phyloP scores from a whole-genome alignment of 2,113 vertebrate species.

The Hipposideros armiger region DNA sequence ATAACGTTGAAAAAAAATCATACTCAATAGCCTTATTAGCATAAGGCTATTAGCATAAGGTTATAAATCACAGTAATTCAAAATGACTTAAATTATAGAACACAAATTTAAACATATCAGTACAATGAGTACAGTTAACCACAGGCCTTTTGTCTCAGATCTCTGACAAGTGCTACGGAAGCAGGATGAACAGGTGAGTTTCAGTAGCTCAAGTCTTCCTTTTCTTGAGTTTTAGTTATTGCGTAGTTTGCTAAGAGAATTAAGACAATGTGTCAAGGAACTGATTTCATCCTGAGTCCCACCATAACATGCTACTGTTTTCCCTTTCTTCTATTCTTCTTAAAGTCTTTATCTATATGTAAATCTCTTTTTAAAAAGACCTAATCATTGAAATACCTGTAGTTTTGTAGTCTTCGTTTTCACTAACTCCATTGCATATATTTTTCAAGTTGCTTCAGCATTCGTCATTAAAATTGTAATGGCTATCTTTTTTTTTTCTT shows the following conservation, averaged over 20 bases:
- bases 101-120: background rate
- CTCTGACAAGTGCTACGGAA: background rate
- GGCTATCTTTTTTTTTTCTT: constrained; percentile 23
- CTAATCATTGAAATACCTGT: background rate
- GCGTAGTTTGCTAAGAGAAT: background rate
- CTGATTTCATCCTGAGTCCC: background rate
- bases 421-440: background rate
- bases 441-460: background rate
- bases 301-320: background rate
- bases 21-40: background rate
- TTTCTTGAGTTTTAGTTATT: background rate
- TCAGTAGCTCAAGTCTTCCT: background rate
- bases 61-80: background rate
- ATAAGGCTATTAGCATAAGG: no score
- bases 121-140: background rate
- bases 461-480: background rate
- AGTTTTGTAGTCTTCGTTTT: constrained; percentile 13
- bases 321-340: background rate
- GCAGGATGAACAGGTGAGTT: background rate
- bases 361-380: background rate
- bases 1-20: background rate
- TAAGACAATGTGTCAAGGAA: background rate
- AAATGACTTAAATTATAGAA: background rate
- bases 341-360: background rate
- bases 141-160: background rate